Base-by-base conservation (phyloP, 1,140 invertebrate species). In the Plutomurus gul region DNA sequence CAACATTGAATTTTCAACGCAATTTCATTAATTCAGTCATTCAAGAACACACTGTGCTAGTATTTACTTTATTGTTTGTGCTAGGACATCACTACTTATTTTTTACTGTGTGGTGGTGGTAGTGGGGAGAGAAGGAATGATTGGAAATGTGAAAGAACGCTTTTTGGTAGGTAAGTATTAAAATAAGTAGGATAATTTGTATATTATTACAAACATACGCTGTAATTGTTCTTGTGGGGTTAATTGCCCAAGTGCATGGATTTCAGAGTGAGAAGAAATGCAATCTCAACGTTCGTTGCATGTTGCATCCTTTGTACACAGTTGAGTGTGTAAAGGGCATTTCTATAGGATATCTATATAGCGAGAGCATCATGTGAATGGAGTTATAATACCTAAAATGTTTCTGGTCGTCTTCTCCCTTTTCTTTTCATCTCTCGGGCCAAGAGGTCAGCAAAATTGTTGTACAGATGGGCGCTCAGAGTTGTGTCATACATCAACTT, bases 161-260 rank as follows among this genome's bases (percentile, higher is more conserved):
- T 43, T 43, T 13, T 13, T 43, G 39, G 39, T 43, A 13, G n/a
- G 25, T 3, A 36, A 18, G 25, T 3, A 36, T n/a, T 30, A 8
- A 65, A 33, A 5, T 33, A n/a, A 16, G 33, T 16, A 16, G 11
- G 13, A 8, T 65, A 33, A 33, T 65, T 65, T 65, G 56, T 65
- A 30, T 16, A 16, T 65, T 65, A 65, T 5, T 22, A 30, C 22
- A 43, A 74, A 16, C 13, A 27, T 51, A 47, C 56, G 70, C 56
- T 77, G 75, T 81, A 81, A 81, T 81, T 81, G 76, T 71, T n/a
- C n/a, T n/a, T 81, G n/a, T 73, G 46, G 70, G 79, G 75, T 81
- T 81, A 81, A 81, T 81, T 77, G 70, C 72, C 47, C 18, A 78
- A 56, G 20, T 39, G 37, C 18, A 7, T 43, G 40, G 16, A 30